Percentiles rank a stretch among this genome's conserved stretches.
These are phyloP conservation scores for Ophioninae sp. DNA, from an alignment of 2,888 invertebrate species.

Conservation along the genomic window DNA sequence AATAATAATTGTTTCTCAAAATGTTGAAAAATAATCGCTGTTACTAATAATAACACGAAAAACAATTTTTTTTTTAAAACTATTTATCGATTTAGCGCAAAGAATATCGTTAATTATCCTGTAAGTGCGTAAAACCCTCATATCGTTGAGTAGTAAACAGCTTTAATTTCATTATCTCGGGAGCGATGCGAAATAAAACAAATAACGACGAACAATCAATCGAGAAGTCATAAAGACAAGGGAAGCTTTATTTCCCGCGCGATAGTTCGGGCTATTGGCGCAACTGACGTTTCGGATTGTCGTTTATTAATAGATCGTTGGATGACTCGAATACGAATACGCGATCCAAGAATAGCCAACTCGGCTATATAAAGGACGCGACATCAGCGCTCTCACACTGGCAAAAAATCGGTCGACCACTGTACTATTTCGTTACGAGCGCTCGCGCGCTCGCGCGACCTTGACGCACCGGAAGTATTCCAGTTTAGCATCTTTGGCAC, in stretches of 20 bases:
- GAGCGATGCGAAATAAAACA: neutral
- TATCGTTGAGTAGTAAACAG: too few species aligned
- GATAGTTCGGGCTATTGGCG: neutral
- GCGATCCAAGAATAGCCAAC: conserved; percentile 57
- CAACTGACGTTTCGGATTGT: conserved; percentile 14
- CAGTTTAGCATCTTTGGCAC: neutral
- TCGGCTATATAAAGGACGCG: neutral
- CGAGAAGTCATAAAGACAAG: neutral
- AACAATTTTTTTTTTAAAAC: too few species aligned
- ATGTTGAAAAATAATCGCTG: too few species aligned
- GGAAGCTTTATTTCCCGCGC: neutral
- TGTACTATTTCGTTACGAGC: neutral
- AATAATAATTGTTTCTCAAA: too few species aligned
- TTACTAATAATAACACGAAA: too few species aligned
- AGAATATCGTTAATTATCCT: too few species aligned
- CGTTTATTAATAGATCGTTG: conserved; percentile 52
- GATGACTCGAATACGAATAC: conserved; percentile 43
- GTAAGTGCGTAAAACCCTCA: too few species aligned
- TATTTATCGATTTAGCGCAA: too few species aligned
- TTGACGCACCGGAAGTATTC: conserved; percentile 28
- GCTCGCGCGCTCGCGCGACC: conserved; percentile 9
- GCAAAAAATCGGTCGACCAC: too few species aligned
- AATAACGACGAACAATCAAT: neutral
- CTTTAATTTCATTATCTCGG: too few species aligned
- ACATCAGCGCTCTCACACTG: too few species aligned